Evolutionary conservation across 2,113 vertebrate species (phyloP).

Genomic region (Leptodactylus fuscus): DNA sequence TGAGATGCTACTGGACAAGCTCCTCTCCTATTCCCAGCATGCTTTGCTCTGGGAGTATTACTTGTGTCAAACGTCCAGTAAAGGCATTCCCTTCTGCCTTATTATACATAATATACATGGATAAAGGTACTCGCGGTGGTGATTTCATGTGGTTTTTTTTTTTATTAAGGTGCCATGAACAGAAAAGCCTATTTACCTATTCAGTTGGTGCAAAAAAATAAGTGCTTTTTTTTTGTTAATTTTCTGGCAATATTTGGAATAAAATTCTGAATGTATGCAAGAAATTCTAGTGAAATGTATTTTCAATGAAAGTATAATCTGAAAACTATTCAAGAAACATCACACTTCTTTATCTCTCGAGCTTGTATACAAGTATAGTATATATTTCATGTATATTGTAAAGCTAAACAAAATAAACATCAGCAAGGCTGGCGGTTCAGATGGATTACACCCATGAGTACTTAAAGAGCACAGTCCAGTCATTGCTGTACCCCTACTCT

Average conservation of each 20-base stretch:
- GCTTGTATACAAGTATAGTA: no score
- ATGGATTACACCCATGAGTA: no score
- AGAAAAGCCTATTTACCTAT: conserved; percentile 23
- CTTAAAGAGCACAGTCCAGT: no score
- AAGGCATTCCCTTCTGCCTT: conserved; percentile 43
- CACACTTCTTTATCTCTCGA: no score
- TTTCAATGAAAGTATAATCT: background rate
- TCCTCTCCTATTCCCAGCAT: background rate
- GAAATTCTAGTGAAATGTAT: background rate
- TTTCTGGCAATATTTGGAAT: background rate
- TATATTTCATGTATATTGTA: no score
- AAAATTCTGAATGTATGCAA: background rate
- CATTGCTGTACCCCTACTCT: no score
- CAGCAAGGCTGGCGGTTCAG: no score
- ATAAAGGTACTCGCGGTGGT: background rate
- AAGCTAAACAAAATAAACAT: no score
- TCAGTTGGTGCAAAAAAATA: background rate
- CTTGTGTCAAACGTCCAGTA: background rate
- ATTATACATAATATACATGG: conserved; percentile 22
- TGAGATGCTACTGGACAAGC: background rate
- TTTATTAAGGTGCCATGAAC: background rate
- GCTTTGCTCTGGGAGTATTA: conserved; percentile 11
- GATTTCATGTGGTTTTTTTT: background rate
- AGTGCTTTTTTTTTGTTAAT: background rate
- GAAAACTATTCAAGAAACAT: background rate